A percentile compares a stretch with the other conserved stretches of the same genome.
phyloP scores from a whole-genome alignment of 2,797 vertebrate genomes.

The Myotis vivesi region DNA sequence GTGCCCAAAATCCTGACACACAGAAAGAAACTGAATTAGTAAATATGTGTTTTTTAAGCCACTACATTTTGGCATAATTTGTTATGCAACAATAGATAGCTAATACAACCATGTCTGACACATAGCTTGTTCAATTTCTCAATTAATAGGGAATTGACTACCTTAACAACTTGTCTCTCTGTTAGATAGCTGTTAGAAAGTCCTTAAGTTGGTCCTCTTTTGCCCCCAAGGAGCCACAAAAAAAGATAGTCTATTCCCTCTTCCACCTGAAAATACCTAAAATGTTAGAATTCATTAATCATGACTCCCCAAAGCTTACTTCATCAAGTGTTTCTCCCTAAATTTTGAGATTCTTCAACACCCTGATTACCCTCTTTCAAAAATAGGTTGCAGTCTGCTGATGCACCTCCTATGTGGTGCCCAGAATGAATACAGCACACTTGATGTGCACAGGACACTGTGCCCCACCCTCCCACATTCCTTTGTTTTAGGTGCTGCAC shows the following conservation, averaged over 20 bases:
- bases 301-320: slow-evolving; percentile 8
- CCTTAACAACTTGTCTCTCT: neutral
- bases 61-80: neutral
- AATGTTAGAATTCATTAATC: slow-evolving; percentile 30
- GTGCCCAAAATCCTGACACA: neutral
- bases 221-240: neutral
- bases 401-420: neutral
- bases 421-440: neutral
- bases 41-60: slow-evolving; percentile 4
- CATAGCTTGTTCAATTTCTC: neutral
- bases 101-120: neutral
- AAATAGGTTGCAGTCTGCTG: neutral
- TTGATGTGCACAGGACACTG: neutral
- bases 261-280: neutral
- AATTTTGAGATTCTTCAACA: slow-evolving; percentile 39
- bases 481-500: neutral
- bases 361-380: neutral
- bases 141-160: slow-evolving; percentile 15
- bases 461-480: neutral
- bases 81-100: slow-evolving; percentile 24
- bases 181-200: neutral
- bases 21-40: slow-evolving; percentile 17
- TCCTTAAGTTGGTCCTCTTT: slow-evolving; percentile 37
- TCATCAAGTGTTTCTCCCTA: neutral
- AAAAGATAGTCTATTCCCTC: neutral